Evolutionary conservation across 2,888 invertebrate species (phyloP), one percentile per base, ranked within the genome.

Genomic region (Mimas tiliae): DNA sequence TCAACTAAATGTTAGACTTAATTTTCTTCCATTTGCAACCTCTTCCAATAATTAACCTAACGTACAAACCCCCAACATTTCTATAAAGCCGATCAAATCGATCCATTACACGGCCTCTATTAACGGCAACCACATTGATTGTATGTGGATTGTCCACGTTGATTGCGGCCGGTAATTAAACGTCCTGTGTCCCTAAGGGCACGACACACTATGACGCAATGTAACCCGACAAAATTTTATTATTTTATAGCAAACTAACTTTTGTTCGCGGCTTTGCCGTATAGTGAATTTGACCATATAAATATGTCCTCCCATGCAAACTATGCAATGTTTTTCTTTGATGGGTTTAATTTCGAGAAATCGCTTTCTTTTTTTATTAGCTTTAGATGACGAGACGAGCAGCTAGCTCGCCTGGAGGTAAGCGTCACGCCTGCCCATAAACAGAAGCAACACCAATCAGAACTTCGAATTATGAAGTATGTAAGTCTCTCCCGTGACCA

Each of bases 141-240:
- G 38, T 42, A 9, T 11, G 38, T 55, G 21, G 55, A 58, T 58
- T 58, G 58, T 58, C 42, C 58, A 58, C 58, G 19, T 42, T 42
- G 58, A 58, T 58, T 58, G 58, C 48, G 55, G 48, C 63, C 63
- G 50, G 63, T 66, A 55, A 66, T 66, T 66, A 66, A 66, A 53
- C 55, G 55, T 55, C 63, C 45, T 53, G 48, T 66, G 53, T 63
- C n/a, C n/a, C n/a, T n/a, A 66, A 33, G 58, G 48, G 21, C 55
- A 27, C 16, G 34, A 14, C 64, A 33, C 12, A 45, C 14, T 45
- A 14, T 6, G 1, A 45, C 12, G 45, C 11, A 14, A 45, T 45
- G 3, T 45, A 45, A 11, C 14, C 4, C 11, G 11, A 38, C 9
- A 38, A 7, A 6, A 9, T 38, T 34, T 38, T 38, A 38, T 38